Conservation (phyloP, 1,140 invertebrate species). For the Aphelenchoides fujianensis region DNA sequence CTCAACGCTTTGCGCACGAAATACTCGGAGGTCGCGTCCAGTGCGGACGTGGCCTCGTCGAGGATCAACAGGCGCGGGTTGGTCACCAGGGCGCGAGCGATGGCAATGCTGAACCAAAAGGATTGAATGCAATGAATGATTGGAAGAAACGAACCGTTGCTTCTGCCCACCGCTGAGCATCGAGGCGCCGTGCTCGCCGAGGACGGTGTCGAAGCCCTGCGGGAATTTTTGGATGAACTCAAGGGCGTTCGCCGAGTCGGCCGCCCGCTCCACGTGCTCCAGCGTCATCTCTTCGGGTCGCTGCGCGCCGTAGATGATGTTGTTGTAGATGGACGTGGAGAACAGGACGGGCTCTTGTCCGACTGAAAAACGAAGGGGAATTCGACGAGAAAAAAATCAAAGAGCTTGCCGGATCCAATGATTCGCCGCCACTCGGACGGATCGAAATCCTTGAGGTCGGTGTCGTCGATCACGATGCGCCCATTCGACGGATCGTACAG, state of each 20-base stretch:
- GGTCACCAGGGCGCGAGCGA: conserved; percentile 42
- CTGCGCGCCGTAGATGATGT: conserved; percentile 65
- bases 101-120: conserved; percentile 29
- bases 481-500: conserved; percentile 55
- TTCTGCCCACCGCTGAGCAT: conserved; percentile 64
- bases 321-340: conserved; percentile 62
- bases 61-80: conserved; percentile 66
- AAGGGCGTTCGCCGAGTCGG: conserved; percentile 64
- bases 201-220: conserved; percentile 64
- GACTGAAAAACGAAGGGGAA: too few relatives aligned
- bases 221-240: conserved; percentile 65
- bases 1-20: conserved; percentile 64
- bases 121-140: not conserved
- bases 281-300: conserved; percentile 58
- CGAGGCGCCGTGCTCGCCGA: conserved; percentile 66
- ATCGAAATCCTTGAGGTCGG: conserved; percentile 63
- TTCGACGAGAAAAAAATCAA: too few relatives aligned
- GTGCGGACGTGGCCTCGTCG: conserved; percentile 67
- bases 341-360: conserved; percentile 66
- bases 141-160: too few relatives aligned
- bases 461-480: conserved; percentile 62
- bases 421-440: conserved; percentile 63
- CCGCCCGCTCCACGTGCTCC: conserved; percentile 59
- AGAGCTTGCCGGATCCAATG: conserved; percentile 62
- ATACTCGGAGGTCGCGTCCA: conserved; percentile 65